phyloP scores from a whole-genome alignment of 2,888 invertebrate species.

The Cephus pygmeus region DNA sequence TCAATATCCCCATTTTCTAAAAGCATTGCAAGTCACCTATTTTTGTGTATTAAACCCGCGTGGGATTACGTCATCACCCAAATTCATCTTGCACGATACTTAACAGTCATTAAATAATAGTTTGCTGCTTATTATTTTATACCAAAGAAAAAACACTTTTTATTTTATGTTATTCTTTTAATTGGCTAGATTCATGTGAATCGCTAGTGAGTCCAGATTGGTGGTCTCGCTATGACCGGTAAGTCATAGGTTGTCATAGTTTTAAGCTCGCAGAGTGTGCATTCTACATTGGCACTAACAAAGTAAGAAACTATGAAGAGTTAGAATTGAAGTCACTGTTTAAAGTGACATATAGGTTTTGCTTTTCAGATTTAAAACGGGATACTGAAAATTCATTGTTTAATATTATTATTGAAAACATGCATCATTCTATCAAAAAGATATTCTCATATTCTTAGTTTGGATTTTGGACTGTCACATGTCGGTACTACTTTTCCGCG shows the following conservation, averaged over 20 bases:
- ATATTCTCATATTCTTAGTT: slow-evolving; percentile 31
- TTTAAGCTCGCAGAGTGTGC: slow-evolving; percentile 25
- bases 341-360: slow-evolving; percentile 37
- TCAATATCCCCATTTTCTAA: not conserved
- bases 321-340: slow-evolving; percentile 11
- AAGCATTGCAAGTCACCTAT: not conserved
- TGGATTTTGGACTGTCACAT: slow-evolving; percentile 28
- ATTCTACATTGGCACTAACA: slow-evolving; percentile 23
- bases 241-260: slow-evolving; percentile 28
- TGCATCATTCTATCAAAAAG: slow-evolving; percentile 53
- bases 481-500: slow-evolving; percentile 30
- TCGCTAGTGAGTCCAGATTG: slow-evolving; percentile 34
- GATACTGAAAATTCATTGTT: slow-evolving; percentile 50
- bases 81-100: not conserved
- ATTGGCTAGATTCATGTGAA: slow-evolving; percentile 33
- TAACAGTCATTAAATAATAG: not conserved
- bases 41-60: not conserved
- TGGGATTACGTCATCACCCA: not conserved
- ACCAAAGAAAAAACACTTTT: not conserved
- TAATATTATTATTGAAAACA: slow-evolving; percentile 55
- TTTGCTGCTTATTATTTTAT: not conserved
- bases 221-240: slow-evolving; percentile 35
- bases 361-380: slow-evolving; percentile 52
- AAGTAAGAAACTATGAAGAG: slow-evolving; percentile 11
- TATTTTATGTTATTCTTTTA: slow-evolving; percentile 20